Percentiles rank a stretch among this genome's conserved stretches.
Conservation (phyloP, 2,888 invertebrate species). For the Drosophila birchii region DNA sequence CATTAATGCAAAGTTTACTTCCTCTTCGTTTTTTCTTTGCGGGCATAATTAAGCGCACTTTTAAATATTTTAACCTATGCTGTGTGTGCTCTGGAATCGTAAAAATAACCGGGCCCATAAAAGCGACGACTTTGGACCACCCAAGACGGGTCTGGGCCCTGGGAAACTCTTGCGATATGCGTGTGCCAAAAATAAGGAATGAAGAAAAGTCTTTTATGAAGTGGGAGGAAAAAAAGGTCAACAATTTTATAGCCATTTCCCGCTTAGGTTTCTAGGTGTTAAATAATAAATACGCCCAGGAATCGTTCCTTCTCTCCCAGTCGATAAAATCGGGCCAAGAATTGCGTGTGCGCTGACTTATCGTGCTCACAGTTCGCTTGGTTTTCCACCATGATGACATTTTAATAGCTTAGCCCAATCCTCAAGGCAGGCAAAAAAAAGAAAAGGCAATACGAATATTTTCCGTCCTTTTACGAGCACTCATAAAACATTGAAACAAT, state of each 20-base stretch:
- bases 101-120: slow-evolving; percentile 60
- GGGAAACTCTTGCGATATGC: slow-evolving; percentile 23
- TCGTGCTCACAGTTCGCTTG: slow-evolving; percentile 49
- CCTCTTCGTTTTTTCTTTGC: slow-evolving; percentile 46
- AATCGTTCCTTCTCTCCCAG: slow-evolving; percentile 50
- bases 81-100: slow-evolving; percentile 55
- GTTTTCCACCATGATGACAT: slow-evolving; percentile 60
- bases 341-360: slow-evolving; percentile 68
- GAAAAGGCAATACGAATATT: slow-evolving; percentile 64
- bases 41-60: slow-evolving; percentile 74
- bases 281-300: slow-evolving; percentile 71
- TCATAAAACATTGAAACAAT: slow-evolving; percentile 66
- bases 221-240: slow-evolving; percentile 68
- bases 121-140: slow-evolving; percentile 54
- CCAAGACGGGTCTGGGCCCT: slow-evolving; percentile 39
- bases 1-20: slow-evolving; percentile 46
- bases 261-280: slow-evolving; percentile 68
- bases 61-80: slow-evolving; percentile 74
- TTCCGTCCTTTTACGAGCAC: slow-evolving; percentile 64
- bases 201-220: slow-evolving; percentile 6
- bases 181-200: slow-evolving; percentile 31
- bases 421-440: slow-evolving; percentile 6
- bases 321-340: slow-evolving; percentile 61
- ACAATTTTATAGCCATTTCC: slow-evolving; percentile 67
- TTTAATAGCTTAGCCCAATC: slow-evolving; percentile 66